Evolutionary conservation across 2,888 invertebrate species (phyloP).

Genomic region (Ernsta delagoae): DNA sequence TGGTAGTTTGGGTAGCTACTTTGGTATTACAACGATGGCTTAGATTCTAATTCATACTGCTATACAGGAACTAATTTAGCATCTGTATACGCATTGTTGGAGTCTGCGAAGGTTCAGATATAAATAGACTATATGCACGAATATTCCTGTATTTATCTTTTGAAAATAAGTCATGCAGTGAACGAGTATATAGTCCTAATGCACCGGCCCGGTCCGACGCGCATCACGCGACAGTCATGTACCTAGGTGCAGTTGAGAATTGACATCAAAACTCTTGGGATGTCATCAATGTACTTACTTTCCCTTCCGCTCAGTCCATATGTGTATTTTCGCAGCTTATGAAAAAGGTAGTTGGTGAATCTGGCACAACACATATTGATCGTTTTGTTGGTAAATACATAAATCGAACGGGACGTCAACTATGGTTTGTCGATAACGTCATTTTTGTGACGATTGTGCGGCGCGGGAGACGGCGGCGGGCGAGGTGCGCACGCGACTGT

Average conservation of each 20-base stretch:
- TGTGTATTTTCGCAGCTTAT: slow-evolving; percentile 80
- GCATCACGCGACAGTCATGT: slow-evolving; percentile 22
- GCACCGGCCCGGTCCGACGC: slow-evolving; percentile 10
- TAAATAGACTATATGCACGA: slow-evolving; percentile 43
- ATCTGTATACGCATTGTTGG: slow-evolving; percentile 38
- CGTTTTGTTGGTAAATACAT: slow-evolving; percentile 44
- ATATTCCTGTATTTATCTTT: slow-evolving; percentile 16
- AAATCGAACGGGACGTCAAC: slow-evolving; percentile 49
- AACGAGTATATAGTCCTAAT: neutral
- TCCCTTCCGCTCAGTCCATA: slow-evolving; percentile 77
- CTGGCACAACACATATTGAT: slow-evolving; percentile 77
- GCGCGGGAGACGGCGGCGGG: slow-evolving; percentile 48
- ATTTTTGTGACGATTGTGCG: slow-evolving; percentile 61
- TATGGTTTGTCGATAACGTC: slow-evolving; percentile 58
- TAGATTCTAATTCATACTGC: slow-evolving; percentile 42
- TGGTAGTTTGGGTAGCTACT: slow-evolving; percentile 23
- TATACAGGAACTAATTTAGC: slow-evolving; percentile 44
- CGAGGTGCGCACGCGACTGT: slow-evolving; percentile 53
- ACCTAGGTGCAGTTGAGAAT: neutral
- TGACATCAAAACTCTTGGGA: neutral
- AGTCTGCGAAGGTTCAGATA: slow-evolving; percentile 44
- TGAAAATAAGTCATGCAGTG: slow-evolving; percentile 14
- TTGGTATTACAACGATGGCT: neutral
- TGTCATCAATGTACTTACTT: slow-evolving; percentile 64
- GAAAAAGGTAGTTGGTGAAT: slow-evolving; percentile 74